Evolutionary conservation across 2,888 invertebrate genomes (phyloP), one percentile per base, ranked within the genome.

Genomic region (Hemaris fuciformis): DNA sequence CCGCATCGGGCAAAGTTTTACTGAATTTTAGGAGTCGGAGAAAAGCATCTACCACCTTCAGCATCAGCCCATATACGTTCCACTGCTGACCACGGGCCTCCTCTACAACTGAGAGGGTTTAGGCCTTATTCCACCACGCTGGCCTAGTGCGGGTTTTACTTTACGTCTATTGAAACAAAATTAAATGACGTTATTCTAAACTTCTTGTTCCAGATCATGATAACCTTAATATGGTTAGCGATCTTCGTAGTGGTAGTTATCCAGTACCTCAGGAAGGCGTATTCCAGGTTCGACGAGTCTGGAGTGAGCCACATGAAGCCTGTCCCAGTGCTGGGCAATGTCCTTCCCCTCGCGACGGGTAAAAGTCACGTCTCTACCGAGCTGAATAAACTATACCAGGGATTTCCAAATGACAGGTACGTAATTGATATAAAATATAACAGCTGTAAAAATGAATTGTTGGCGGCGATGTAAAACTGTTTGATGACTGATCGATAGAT

Each of bases 331-430:
- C n/a, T 77, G n/a, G 77, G 78, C 2, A 77, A 74, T 45, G 57
- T 60, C 1, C 43, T n/a, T 0, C 22, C 42, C 0, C 6, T 74
- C 1, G 6, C 64, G 2, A n/a, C 66, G 0, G 63, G 66, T 61
- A 58, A 62, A 13, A 62, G 69, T 2, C 79, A 80, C 42, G 58
- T 82, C 3, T 41, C 70, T 0, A 72, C 77, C 0, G 65, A 77
- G 0, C 34, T 76, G 1, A 20, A 72, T 0, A 66, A 57, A 0
- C n/a, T 73, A 1, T 83, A 82, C 60, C 59, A 70, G 0, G 46
- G 62, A 0, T 85, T 77, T 63, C 74, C 79, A 1, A 69, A 73
- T 15, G 73, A 81, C 62, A 82, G 76, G 88, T 87, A 58, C 62
- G 64, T n/a, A n/a, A n/a, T n/a, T n/a, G n/a, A n/a, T n/a, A n/a